Percentiles rank a stretch among this genome's conserved stretches.
Conservation (phyloP, 2,113 vertebrate species). For the Phyllopteryx taeniolatus region DNA sequence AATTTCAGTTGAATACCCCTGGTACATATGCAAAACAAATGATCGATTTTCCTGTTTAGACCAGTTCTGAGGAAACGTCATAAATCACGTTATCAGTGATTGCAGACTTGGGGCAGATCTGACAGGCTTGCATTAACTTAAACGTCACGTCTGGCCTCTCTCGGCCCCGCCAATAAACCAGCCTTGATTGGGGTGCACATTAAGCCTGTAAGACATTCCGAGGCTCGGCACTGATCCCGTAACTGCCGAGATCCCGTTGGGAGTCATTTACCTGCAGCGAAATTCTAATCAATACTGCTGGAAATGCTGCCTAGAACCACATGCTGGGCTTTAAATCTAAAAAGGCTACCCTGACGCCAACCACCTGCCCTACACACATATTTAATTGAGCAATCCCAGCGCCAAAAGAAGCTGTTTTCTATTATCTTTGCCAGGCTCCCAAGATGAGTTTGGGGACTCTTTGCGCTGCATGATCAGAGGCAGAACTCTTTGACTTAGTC, state of each 20-base stretch:
- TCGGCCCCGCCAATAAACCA: constrained; percentile 65
- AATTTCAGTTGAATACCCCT: not conserved
- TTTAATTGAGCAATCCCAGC: constrained; percentile 56
- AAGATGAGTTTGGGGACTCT: constrained; percentile 57
- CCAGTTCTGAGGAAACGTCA: no score
- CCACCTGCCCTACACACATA: constrained; percentile 36
- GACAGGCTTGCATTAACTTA: constrained; percentile 69
- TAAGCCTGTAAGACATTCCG: constrained; percentile 66
- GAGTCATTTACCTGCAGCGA: constrained; percentile 73
- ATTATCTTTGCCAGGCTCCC: constrained; percentile 28
- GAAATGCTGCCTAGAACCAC: constrained; percentile 55
- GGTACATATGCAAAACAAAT: not conserved
- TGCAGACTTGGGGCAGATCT: constrained; percentile 50
- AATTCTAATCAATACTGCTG: constrained; percentile 74
- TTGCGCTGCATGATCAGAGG: constrained; percentile 60
- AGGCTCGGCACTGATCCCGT: constrained; percentile 66
- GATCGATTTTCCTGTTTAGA: no score
- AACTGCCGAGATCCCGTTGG: constrained; percentile 64
- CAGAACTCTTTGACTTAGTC: constrained; percentile 70
- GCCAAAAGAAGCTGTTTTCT: not conserved
- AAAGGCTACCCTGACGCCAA: constrained; percentile 30
- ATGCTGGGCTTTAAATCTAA: constrained; percentile 53
- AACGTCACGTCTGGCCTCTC: constrained; percentile 56
- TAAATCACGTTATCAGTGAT: constrained; percentile 30
- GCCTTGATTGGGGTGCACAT: constrained; percentile 69